Evolutionary conservation across 2,888 invertebrate species (phyloP).

Genomic region (Epirrita christyi): DNA sequence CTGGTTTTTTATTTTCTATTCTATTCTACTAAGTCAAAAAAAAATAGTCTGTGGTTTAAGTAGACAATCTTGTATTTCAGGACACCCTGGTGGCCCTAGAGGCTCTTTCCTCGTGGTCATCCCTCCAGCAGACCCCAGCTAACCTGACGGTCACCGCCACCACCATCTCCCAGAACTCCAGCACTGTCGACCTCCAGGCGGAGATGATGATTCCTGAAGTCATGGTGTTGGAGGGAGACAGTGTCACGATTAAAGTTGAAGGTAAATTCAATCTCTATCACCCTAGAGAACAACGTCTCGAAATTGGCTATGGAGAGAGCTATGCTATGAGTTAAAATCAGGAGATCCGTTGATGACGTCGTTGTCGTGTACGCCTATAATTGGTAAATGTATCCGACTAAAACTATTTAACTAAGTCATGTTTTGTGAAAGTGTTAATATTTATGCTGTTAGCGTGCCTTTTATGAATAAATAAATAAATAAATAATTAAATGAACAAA

Average conservation of each 20-base stretch:
- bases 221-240: conserved; percentile 50
- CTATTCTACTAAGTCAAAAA: neutral
- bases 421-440: too few relatives aligned
- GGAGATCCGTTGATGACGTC: too few relatives aligned
- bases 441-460: too few relatives aligned
- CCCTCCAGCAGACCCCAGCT: conserved; percentile 48
- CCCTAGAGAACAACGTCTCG: too few relatives aligned
- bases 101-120: conserved; percentile 79
- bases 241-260: conserved; percentile 45
- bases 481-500: too few relatives aligned
- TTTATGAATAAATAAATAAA: too few relatives aligned
- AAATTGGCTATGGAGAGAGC: too few relatives aligned
- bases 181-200: conserved; percentile 47
- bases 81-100: conserved; percentile 85
- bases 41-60: neutral
- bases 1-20: too few relatives aligned
- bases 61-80: conserved; percentile 50
- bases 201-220: conserved; percentile 55
- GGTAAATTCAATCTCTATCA: conserved; percentile 12
- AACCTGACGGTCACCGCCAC: conserved; percentile 62
- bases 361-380: too few relatives aligned
- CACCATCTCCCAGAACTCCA: conserved; percentile 33
- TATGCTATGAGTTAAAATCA: too few relatives aligned
- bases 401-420: too few relatives aligned
- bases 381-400: too few relatives aligned